Base-by-base conservation (phyloP, 2,113 vertebrate species). In the Pionites leucogaster region DNA sequence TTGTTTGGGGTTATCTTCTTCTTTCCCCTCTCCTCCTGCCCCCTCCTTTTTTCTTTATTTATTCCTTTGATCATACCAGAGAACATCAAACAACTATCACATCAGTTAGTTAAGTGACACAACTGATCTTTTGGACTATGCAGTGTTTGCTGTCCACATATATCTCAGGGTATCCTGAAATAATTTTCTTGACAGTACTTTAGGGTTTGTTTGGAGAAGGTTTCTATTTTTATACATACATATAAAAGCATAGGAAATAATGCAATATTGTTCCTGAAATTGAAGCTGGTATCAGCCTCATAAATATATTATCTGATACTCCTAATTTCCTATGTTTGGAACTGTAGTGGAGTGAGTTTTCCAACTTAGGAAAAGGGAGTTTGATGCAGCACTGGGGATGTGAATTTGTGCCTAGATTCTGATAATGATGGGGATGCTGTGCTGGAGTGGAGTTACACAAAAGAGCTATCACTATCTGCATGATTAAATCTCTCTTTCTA, bases 111-210 rank as follows among this genome's bases (percentile, higher is more conserved):
- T 86, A 81, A 93, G 82, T 83, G 90, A 71, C 77, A 86, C 49
- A 68, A 41, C 60, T 42, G 47, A 77, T 92, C 65, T 93, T 90
- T 53, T 68, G 35, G 77, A 67, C 57, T 65, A 44, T 50, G 83
- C 4, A 3, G 29, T 92, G 69, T 75, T 91, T 81, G 83, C 60
- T 92, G 42, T 93, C 72, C 55, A 25, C 39, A 27, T 82, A 35
- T 86, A 75, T 59, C 20, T 59, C 81, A 71, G 22, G 13, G 31
- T 93, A 75, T 75, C 28, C 49, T 81, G 55, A 92, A 91, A 83
- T 77, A 92, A 91, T 75, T 78, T 92, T 78, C 52, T 71, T 86
- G 69, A 70, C 74, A 83, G 42, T 84, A 74, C 83, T 92, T 84
- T 22, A 20, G 94, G 42, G 39, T 78, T 92, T 90, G 41, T 85